A percentile compares a stretch with the other conserved stretches of the same genome.
phyloP scores from a whole-genome alignment of 2,888 invertebrate genomes.

The Heteromurus nitidus region DNA sequence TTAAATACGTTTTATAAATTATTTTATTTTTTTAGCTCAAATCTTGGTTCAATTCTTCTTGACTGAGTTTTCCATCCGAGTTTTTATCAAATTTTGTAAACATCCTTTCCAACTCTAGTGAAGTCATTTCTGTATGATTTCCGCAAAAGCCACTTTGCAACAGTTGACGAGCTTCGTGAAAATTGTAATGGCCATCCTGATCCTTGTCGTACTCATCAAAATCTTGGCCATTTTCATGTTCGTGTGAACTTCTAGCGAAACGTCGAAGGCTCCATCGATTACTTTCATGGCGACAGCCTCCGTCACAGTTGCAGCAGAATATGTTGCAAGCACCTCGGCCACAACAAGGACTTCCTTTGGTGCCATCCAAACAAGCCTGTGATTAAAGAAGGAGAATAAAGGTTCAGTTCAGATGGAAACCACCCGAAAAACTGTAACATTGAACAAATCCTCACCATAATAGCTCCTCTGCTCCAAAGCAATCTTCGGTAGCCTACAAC shows the following conservation, averaged over 20 bases:
- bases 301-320: not conserved
- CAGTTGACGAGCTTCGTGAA: not conserved
- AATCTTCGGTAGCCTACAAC: too few species aligned
- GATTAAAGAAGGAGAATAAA: too few species aligned
- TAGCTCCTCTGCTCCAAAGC: too few species aligned
- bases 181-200: not conserved
- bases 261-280: not conserved
- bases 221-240: too few species aligned
- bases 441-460: too few species aligned
- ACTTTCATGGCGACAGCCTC: not conserved
- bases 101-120: not conserved
- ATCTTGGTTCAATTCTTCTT: not conserved
- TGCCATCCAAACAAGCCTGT: not conserved
- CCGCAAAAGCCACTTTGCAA: not conserved
- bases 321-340: not conserved
- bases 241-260: too few species aligned
- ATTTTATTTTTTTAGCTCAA: too few species aligned
- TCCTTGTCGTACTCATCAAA: not conserved
- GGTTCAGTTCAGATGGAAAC: too few species aligned
- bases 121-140: not conserved
- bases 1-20: too few species aligned
- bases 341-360: not conserved
- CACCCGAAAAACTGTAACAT: too few species aligned
- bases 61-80: not conserved
- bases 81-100: not conserved